Conservation (phyloP, 2,888 invertebrate species). For the Luperina testacea region DNA sequence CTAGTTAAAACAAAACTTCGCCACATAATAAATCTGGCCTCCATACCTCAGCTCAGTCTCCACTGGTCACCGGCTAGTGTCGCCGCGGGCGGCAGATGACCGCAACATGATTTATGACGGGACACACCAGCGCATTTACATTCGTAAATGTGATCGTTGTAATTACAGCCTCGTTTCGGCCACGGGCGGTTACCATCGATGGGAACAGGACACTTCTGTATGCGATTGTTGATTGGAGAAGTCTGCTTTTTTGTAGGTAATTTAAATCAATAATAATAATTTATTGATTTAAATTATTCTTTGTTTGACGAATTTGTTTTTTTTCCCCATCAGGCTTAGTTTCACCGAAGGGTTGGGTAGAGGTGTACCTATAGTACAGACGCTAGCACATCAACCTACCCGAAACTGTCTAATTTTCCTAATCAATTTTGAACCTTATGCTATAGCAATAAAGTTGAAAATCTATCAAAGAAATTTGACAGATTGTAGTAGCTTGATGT, state of each 20-base stretch:
- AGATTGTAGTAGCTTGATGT: too few relatives aligned
- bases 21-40: slow-evolving; percentile 21
- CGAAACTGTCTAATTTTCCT: too few relatives aligned
- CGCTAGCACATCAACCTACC: too few relatives aligned
- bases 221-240: slow-evolving; percentile 64
- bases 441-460: too few relatives aligned
- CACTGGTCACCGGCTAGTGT: slow-evolving; percentile 56
- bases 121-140: slow-evolving; percentile 83
- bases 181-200: slow-evolving; percentile 74
- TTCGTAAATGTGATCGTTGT: slow-evolving; percentile 87
- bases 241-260: neutral
- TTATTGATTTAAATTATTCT: too few relatives aligned
- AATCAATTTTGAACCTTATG: too few relatives aligned
- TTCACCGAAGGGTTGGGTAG: neutral
- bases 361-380: too few relatives aligned
- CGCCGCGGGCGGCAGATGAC: slow-evolving; percentile 86
- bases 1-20: neutral
- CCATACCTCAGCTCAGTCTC: slow-evolving; percentile 47
- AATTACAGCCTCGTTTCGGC: slow-evolving; percentile 86
- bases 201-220: slow-evolving; percentile 77
- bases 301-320: too few relatives aligned
- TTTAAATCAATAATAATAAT: neutral
- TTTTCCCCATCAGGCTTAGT: neutral
- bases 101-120: slow-evolving; percentile 87
- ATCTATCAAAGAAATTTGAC: too few relatives aligned